Base-by-base conservation (phyloP, 2,797 vertebrate genomes). In the Vipera ursinii region DNA sequence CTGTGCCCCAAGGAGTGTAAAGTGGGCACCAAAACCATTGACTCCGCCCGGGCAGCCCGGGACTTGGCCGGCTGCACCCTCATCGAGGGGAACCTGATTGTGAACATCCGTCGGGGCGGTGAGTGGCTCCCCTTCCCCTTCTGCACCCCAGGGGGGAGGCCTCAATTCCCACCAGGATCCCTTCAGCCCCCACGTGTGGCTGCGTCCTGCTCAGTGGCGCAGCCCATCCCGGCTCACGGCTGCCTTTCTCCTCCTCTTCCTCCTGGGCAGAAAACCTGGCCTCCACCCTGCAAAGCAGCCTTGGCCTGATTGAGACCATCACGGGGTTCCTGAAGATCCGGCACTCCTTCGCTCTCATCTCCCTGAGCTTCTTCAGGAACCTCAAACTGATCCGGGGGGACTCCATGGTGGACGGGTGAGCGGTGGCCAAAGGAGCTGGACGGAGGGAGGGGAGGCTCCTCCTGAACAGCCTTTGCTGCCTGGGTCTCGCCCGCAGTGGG, bases 241-340 rank as follows among this genome's bases (percentile, higher is more conserved):
- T 22, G 60, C 8, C 17, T n/a, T 3, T 20, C 89, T 44, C 20
- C 69, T 6, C 32, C 48, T 24, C 65, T 28, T 53, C 6, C n/a
- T 0, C 32, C 69, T 38, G 69, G 69, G 55, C 15, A 87, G 55
- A 98, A 73, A 98, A 98, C 92, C 85, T 98, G 95, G 97, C 97
- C 48, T 95, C 94, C 0, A 97, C 98, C 94, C 96, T 98, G 86
- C 97, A 98, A 94, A 95, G 44, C 82, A 98, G 97, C 94, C 96
- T 98, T 92, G 98, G 98, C 0, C 97, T 97, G 48, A 97, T 98
- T 0, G 98, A 98, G 96, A 98, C 97, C 95, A 98, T 98, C 95
- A 98, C 98, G 0, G 98, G 98, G 91, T 98, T 98, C 96, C 96
- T 98, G 93, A 98, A 98, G 96, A 98, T 98, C 97, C 98, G 98